Evolutionary conservation across 1,140 invertebrate genomes (phyloP).

Genomic region (Venustaconcha ellipsiformis): DNA sequence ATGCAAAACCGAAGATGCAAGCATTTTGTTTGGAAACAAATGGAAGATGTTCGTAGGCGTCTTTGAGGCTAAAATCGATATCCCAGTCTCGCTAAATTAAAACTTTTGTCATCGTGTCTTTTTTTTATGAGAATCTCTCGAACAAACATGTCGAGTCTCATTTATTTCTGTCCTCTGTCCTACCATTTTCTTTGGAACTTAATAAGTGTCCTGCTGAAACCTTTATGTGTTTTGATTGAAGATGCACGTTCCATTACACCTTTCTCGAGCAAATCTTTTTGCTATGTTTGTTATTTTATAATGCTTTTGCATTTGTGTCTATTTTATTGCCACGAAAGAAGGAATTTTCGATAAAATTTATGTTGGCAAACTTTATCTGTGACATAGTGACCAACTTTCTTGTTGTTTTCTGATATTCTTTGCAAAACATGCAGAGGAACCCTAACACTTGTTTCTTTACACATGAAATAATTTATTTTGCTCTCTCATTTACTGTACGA

Average conservation of each 20-base stretch:
- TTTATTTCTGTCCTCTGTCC: conserved; percentile 18
- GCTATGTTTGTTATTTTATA: not conserved
- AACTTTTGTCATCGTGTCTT: not conserved
- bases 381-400: too few species aligned
- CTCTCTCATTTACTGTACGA: too few species aligned
- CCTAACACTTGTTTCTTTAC: too few species aligned
- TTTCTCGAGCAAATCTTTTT: conserved; percentile 12
- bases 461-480: too few species aligned
- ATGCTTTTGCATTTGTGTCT: conserved; percentile 1
- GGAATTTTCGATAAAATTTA: not conserved
- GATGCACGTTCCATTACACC: conserved; percentile 15
- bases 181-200: conserved; percentile 20
- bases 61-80: not conserved
- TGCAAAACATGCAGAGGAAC: too few species aligned
- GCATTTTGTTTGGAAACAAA: not conserved
- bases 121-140: conserved; percentile 2
- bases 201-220: conserved; percentile 29
- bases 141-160: conserved; percentile 3
- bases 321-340: conserved; percentile 6
- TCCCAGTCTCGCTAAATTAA: not conserved
- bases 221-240: not conserved
- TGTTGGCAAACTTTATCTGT: too few species aligned
- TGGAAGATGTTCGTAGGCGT: conserved; percentile 1
- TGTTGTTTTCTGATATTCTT: too few species aligned
- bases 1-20: not conserved